Conservation (phyloP, 1,140 invertebrate species). For the Rhopalosiphum maidis region DNA sequence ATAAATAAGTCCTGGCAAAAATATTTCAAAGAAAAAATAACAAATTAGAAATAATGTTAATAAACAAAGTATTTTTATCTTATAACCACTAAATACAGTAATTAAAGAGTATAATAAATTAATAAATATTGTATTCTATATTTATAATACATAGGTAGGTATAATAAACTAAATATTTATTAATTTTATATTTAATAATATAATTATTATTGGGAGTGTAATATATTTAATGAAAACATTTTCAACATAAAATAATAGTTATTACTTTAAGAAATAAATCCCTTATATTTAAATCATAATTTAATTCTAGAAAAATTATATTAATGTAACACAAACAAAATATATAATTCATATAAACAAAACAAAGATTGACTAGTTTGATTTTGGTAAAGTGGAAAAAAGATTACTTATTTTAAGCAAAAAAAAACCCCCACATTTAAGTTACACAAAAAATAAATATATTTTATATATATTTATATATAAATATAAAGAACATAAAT, state of each 20-base stretch:
- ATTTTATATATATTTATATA: conserved; percentile 32
- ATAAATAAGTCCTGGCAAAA: not conserved
- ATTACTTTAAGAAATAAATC: not conserved
- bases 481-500: conserved; percentile 23
- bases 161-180: conserved; percentile 37
- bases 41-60: not conserved
- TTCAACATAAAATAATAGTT: conserved; percentile 7
- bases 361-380: conserved; percentile 57
- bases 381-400: conserved; percentile 55
- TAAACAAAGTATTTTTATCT: not conserved
- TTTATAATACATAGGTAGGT: conserved; percentile 18
- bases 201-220: not conserved
- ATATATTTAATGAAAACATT: conserved; percentile 1
- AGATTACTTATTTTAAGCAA: conserved; percentile 15
- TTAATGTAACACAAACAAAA: conserved; percentile 51
- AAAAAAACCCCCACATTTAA: conserved; percentile 25
- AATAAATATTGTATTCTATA: conserved; percentile 23
- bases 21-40: not conserved
- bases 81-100: conserved; percentile 31
- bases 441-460: conserved; percentile 12
- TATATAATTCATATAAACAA: conserved; percentile 50
- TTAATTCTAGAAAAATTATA: conserved; percentile 27
- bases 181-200: not conserved
- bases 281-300: not conserved
- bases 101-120: not conserved